phyloP scores from a whole-genome alignment of 2,113 vertebrate species.

The Lasiurus borealis region DNA sequence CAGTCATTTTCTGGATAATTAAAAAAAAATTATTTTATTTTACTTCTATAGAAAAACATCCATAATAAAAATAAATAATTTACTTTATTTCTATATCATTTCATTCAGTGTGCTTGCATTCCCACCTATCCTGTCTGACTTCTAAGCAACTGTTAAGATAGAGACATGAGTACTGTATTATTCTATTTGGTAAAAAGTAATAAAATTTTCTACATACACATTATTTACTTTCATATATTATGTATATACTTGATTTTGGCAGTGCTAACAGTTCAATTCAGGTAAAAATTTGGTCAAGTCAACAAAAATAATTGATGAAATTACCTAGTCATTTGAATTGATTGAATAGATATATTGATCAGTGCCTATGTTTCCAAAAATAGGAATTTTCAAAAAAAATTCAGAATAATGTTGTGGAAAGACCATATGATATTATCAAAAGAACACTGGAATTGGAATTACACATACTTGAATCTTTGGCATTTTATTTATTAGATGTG shows the following conservation, averaged over 20 bases:
- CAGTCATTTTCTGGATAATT: neutral
- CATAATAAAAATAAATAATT: slow-evolving; percentile 10
- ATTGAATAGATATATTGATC: neutral
- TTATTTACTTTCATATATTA: neutral
- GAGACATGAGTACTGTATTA: neutral
- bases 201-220: neutral
- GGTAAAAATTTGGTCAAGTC: slow-evolving; percentile 12
- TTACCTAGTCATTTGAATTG: neutral
- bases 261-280: neutral
- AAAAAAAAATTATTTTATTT: neutral
- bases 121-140: neutral
- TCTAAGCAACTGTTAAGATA: slow-evolving; percentile 26
- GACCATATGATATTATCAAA: neutral
- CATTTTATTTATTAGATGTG: neutral
- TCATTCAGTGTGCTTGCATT: neutral
- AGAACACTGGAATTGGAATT: neutral
- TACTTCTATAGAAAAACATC: slow-evolving; percentile 13
- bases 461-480: neutral
- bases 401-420: neutral
- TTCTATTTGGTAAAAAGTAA: neutral
- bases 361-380: neutral
- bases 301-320: neutral
- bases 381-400: neutral
- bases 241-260: neutral
- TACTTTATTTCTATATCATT: neutral